phyloP scores from a whole-genome alignment of 2,113 vertebrate species.

The Morone saxatilis region DNA sequence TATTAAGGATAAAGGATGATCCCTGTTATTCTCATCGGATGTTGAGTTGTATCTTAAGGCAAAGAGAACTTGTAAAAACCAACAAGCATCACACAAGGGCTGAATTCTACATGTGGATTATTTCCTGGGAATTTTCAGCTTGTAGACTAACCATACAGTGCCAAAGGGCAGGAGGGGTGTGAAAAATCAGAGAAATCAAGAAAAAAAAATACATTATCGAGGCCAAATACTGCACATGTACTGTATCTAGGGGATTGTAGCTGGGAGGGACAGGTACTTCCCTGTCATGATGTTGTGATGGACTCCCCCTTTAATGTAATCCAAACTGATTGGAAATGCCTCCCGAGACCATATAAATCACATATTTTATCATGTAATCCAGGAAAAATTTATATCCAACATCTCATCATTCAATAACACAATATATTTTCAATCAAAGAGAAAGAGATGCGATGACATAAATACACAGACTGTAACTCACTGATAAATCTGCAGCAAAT shows the following conservation, averaged over 20 bases:
- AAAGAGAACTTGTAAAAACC: background rate
- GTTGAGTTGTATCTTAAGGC: background rate
- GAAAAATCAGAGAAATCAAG: background rate
- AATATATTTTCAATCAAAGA: background rate
- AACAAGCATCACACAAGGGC: background rate
- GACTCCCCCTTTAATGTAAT: constrained; percentile 26
- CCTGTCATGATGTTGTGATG: background rate
- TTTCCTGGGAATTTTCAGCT: background rate
- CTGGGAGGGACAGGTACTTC: background rate
- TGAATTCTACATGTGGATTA: background rate
- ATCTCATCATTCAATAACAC: constrained; percentile 28
- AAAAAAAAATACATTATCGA: background rate
- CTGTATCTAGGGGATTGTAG: background rate
- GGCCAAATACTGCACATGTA: constrained; percentile 4
- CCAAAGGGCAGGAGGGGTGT: background rate
- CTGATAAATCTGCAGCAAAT: background rate
- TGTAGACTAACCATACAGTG: background rate
- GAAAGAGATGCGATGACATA: background rate
- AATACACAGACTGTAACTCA: background rate
- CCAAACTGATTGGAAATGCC: constrained; percentile 30
- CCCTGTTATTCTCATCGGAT: background rate
- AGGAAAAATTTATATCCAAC: background rate
- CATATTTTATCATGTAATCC: constrained; percentile 28
- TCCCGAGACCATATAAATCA: constrained; percentile 12
- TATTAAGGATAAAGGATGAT: background rate